Evolutionary conservation across 1,140 invertebrate genomes (phyloP).

Genomic region (Mamestra configurata): DNA sequence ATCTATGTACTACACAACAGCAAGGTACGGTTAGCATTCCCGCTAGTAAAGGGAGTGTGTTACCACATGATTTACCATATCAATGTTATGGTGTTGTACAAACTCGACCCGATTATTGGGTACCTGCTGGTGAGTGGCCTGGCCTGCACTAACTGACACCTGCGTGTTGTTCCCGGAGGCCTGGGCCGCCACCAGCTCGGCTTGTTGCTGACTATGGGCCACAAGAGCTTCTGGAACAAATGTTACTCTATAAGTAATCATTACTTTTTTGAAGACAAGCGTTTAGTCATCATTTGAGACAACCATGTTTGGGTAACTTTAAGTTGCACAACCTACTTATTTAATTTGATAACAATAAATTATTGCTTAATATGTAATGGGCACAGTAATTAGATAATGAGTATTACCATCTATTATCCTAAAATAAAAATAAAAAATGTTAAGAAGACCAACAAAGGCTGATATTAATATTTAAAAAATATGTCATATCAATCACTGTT

Average conservation of each 20-base stretch:
- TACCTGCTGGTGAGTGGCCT: constrained; percentile 80
- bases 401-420: neutral
- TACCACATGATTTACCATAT: constrained; percentile 85
- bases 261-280: too few species aligned
- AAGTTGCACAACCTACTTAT: too few species aligned
- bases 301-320: too few species aligned
- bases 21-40: constrained; percentile 72
- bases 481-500: neutral
- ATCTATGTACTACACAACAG: constrained; percentile 70
- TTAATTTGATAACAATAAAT: too few species aligned
- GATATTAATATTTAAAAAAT: too few species aligned
- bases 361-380: neutral
- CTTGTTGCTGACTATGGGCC: constrained; percentile 80
- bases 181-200: constrained; percentile 64
- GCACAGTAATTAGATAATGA: neutral
- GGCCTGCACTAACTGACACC: constrained; percentile 65
- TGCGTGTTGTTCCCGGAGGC: constrained; percentile 59
- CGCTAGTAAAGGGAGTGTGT: constrained; percentile 74
- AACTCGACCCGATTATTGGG: constrained; percentile 86
- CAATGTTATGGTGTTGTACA: constrained; percentile 86
- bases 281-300: too few species aligned
- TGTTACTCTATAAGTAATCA: neutral
- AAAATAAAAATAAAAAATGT: too few species aligned
- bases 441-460: too few species aligned
- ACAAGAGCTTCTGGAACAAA: constrained; percentile 78